Evolutionary conservation across 1,140 invertebrate genomes (phyloP).

Genomic region (Pararge aegeria): DNA sequence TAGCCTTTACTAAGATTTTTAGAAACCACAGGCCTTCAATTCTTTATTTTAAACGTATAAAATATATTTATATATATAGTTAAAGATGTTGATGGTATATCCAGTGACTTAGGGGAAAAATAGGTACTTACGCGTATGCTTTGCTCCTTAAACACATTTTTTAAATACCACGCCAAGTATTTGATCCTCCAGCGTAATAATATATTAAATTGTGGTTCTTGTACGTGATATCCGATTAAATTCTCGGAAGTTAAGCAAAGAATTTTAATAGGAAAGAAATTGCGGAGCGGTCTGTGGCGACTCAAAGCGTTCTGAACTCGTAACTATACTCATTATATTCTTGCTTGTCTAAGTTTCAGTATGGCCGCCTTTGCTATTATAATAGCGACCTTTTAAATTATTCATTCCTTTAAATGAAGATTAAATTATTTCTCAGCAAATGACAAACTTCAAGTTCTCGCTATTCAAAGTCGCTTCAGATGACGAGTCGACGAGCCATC

Average conservation of each 20-base stretch:
- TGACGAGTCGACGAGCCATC: conserved; percentile 22
- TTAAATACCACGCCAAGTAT: conserved; percentile 1
- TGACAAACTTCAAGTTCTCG: conserved; percentile 25
- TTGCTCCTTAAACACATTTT: neutral
- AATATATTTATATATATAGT: no score
- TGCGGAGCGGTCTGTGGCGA: conserved; percentile 40
- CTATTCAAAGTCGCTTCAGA: conserved; percentile 27
- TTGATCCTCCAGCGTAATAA: conserved; percentile 8
- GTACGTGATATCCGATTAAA: conserved; percentile 48
- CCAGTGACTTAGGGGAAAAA: no score
- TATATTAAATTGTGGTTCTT: conserved; percentile 34
- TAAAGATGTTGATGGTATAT: no score
- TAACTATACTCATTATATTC: conserved; percentile 52
- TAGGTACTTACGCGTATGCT: neutral
- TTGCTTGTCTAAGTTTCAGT: conserved; percentile 20
- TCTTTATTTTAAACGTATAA: no score
- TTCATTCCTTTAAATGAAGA: conserved; percentile 28
- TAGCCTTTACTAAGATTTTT: no score
- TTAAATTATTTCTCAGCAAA: conserved; percentile 27
- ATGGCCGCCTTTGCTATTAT: conserved; percentile 6
- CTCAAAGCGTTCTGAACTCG: conserved; percentile 50
- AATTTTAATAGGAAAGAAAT: conserved; percentile 65
- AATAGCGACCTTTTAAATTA: conserved; percentile 19
- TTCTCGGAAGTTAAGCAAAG: conserved; percentile 51
- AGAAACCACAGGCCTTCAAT: no score